These are phyloP conservation scores for Climacteris rufus DNA, from an alignment of 2,113 vertebrate genomes.

Conservation along the genomic window DNA sequence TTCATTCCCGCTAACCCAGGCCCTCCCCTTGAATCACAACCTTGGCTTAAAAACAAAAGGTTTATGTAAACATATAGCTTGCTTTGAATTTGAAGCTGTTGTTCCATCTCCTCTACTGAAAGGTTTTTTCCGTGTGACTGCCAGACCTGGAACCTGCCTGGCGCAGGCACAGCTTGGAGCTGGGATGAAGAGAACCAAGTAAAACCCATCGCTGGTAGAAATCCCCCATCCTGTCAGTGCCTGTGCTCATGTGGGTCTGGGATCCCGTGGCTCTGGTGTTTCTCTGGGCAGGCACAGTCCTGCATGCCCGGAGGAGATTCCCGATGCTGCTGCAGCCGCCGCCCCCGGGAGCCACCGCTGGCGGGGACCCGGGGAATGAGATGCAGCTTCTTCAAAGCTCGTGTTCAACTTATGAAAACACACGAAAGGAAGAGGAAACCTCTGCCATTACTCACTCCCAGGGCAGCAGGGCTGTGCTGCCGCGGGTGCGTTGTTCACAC, in stretches of 20 bases:
- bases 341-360: fast-evolving
- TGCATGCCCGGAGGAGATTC: fast-evolving
- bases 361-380: fast-evolving
- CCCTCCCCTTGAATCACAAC: conserved; percentile 29
- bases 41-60: background rate
- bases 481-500: fast-evolving
- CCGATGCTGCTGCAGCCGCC: fast-evolving
- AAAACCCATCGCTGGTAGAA: background rate
- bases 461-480: background rate
- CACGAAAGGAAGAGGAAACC: background rate
- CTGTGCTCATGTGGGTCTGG: fast-evolving
- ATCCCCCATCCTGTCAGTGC: background rate
- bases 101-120: background rate
- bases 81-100: background rate
- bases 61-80: conserved; percentile 7
- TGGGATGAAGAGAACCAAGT: background rate
- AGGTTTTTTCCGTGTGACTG: background rate
- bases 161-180: fast-evolving
- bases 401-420: background rate
- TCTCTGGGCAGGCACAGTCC: background rate
- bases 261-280: background rate
- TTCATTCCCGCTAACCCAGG: background rate
- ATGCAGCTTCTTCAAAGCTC: background rate
- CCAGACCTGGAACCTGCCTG: background rate
- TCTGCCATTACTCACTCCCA: background rate